These are phyloP conservation scores for Ficedula albicollis DNA, from an alignment of 2,797 vertebrate genomes.

Conservation along the genomic window DNA sequence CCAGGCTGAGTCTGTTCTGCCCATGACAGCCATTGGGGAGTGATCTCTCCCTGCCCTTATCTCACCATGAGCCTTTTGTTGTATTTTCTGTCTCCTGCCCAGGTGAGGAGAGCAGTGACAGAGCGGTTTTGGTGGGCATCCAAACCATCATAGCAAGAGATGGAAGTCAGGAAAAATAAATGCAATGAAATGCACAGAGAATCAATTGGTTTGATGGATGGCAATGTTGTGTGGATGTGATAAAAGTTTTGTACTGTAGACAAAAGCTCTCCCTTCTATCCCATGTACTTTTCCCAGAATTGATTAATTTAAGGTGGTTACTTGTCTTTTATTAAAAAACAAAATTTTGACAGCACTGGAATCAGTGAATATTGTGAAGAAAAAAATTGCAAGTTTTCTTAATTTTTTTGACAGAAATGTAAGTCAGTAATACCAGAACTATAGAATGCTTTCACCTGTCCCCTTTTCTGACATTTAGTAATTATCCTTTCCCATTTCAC, in stretches of 20 bases:
- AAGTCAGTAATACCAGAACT: neutral
- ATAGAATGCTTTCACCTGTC: neutral
- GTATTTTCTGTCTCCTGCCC: neutral
- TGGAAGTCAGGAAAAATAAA: neutral
- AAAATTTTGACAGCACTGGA: neutral
- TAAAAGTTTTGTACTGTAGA: neutral
- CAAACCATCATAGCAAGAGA: neutral
- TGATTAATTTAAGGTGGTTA: neutral
- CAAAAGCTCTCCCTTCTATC: neutral
- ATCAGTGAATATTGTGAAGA: neutral
- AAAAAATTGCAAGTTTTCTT: neutral
- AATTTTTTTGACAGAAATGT: neutral
- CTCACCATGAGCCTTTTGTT: neutral
- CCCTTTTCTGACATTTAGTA: neutral
- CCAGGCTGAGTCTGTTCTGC: neutral
- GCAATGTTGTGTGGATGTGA: neutral
- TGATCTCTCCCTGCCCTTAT: neutral
- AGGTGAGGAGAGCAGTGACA: neutral
- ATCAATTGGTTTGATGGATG: neutral
- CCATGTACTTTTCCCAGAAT: neutral
- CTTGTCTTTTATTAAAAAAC: neutral
- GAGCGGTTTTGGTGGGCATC: neutral
- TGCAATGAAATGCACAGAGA: neutral
- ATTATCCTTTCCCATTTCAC: neutral
- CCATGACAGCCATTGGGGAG: neutral